Percentiles rank a stretch among this genome's conserved stretches.
Conservation (phyloP, 1,140 invertebrate species). For the Nomia melanderi region DNA sequence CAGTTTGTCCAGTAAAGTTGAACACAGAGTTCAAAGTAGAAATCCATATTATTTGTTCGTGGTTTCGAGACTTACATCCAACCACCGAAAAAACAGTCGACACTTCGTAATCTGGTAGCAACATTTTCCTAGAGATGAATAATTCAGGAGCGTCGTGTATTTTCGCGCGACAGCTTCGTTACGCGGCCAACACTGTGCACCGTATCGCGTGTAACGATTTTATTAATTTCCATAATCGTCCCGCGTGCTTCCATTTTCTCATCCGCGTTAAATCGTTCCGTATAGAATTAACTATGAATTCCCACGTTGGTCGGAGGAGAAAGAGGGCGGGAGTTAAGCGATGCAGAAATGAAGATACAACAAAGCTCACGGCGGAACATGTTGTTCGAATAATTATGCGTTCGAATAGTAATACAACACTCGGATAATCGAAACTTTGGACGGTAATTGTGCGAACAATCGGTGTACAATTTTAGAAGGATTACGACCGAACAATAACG, state of each 20-base stretch:
- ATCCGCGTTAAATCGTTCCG: constrained; percentile 5
- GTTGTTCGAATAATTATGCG: constrained; percentile 24
- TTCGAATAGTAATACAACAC: constrained; percentile 19
- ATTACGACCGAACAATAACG: constrained; percentile 19
- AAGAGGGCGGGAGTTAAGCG: neutral
- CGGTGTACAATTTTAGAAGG: constrained; percentile 6
- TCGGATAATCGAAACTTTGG: constrained; percentile 19
- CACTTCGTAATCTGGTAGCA: too few species aligned
- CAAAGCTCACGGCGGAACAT: neutral
- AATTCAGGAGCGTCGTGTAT: too few species aligned
- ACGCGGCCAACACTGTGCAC: neutral
- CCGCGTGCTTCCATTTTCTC: neutral
- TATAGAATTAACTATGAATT: constrained; percentile 12
- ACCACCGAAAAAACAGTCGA: too few species aligned
- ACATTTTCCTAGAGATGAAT: too few species aligned
- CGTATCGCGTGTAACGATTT: neutral
- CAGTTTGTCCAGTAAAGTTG: too few species aligned
- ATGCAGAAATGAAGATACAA: constrained; percentile 12
- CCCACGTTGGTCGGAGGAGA: too few species aligned
- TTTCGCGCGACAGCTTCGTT: neutral
- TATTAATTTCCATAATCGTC: neutral
- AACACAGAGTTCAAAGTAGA: too few species aligned
- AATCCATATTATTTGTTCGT: too few species aligned
- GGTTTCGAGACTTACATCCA: too few species aligned
- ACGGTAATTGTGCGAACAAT: constrained; percentile 17